Evolutionary conservation across 1,140 invertebrate species (phyloP).

Genomic region (Micrasema longulum): DNA sequence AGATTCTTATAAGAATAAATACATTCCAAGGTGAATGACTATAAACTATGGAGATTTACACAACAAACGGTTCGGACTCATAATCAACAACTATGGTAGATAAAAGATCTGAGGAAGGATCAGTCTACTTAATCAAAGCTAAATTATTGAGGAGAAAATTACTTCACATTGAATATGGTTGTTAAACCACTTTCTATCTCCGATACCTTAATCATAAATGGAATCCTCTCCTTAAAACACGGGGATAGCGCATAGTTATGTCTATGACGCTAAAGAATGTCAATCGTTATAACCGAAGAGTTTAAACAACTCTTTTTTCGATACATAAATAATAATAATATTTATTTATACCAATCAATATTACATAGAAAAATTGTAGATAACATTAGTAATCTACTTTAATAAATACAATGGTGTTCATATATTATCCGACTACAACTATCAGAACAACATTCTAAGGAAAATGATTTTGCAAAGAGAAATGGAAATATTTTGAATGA

Average conservation of each 20-base stretch:
- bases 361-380: slow-evolving; percentile 38
- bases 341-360: slow-evolving; percentile 36
- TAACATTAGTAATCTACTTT: slow-evolving; percentile 20
- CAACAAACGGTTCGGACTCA: slow-evolving; percentile 46
- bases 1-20: slow-evolving; percentile 15
- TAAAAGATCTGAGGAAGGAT: slow-evolving; percentile 49
- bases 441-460: slow-evolving; percentile 43
- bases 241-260: neutral
- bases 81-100: slow-evolving; percentile 47
- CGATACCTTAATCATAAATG: slow-evolving; percentile 7
- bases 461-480: slow-evolving; percentile 34
- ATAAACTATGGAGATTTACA: slow-evolving; percentile 52
- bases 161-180: slow-evolving; percentile 26
- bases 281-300: slow-evolving; percentile 1
- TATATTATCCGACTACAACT: slow-evolving; percentile 21
- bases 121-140: slow-evolving; percentile 53
- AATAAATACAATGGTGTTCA: slow-evolving; percentile 36
- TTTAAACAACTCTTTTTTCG: slow-evolving; percentile 20
- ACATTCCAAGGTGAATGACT: slow-evolving; percentile 28
- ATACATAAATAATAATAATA: slow-evolving; percentile 22
- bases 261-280: neutral
- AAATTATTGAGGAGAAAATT: slow-evolving; percentile 40
- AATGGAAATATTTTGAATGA: slow-evolving; percentile 36
- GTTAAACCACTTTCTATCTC: slow-evolving; percentile 32
- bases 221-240: slow-evolving; percentile 15